Evolutionary conservation across 1,140 invertebrate genomes (phyloP).

Genomic region (Conopomorpha cramerella): DNA sequence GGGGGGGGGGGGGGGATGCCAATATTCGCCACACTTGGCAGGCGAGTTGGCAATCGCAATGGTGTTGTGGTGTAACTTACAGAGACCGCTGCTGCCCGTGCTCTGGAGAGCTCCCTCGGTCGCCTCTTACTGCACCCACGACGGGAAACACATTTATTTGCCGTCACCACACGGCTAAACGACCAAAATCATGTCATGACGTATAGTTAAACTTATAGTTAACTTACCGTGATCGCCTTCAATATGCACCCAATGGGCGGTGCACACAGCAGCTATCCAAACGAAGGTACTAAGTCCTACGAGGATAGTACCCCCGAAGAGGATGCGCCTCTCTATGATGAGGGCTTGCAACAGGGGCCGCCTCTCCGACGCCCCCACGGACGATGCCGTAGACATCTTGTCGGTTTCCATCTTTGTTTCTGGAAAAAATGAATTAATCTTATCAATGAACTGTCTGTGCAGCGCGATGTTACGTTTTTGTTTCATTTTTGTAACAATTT

Average conservation of each 20-base stretch:
- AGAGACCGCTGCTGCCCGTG: too few relatives aligned
- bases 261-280: conserved; percentile 76
- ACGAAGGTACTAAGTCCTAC: conserved; percentile 69
- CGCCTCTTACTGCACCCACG: too few relatives aligned
- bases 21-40: too few relatives aligned
- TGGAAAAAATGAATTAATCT: conserved; percentile 6
- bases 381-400: conserved; percentile 64
- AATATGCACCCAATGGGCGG: conserved; percentile 75
- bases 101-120: too few relatives aligned
- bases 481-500: too few relatives aligned
- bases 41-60: background rate
- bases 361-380: conserved; percentile 44
- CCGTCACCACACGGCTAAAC: too few relatives aligned
- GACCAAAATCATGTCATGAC: too few relatives aligned
- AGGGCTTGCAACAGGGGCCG: conserved; percentile 63
- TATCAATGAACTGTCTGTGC: too few relatives aligned
- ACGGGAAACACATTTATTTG: too few relatives aligned
- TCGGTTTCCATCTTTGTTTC: conserved; percentile 37
- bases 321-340: conserved; percentile 70
- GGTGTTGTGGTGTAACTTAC: background rate
- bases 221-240: conserved; percentile 51
- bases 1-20: too few relatives aligned
- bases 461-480: too few relatives aligned
- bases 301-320: conserved; percentile 71
- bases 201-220: background rate